A percentile compares a stretch with the other conserved stretches of the same genome.
These are phyloP conservation scores for Leucoma salicis DNA, from an alignment of 2,888 invertebrate species.

Conservation along the genomic window DNA sequence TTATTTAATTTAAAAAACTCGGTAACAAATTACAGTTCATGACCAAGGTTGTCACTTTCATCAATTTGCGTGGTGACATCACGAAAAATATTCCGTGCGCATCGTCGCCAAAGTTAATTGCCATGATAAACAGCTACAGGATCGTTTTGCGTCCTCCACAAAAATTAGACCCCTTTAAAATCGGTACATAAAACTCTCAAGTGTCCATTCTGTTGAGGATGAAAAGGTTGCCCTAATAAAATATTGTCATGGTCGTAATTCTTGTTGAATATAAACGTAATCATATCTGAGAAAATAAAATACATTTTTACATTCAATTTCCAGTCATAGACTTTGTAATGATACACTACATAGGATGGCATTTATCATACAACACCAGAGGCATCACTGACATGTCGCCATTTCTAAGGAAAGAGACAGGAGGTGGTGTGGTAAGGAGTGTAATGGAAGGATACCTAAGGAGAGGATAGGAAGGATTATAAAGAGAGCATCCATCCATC, in stretches of 20 bases:
- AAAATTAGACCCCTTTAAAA: conserved; percentile 23
- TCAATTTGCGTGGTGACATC: conserved; percentile 28
- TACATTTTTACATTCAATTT: not conserved
- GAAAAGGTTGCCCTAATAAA: conserved; percentile 5
- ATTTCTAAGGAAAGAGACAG: too few relatives aligned
- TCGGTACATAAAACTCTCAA: conserved; percentile 20
- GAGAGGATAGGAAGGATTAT: too few relatives aligned
- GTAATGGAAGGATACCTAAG: too few relatives aligned
- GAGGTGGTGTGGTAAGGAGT: too few relatives aligned
- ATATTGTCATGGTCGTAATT: not conserved
- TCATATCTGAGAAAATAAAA: not conserved
- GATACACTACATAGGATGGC: too few relatives aligned
- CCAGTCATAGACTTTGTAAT: too few relatives aligned
- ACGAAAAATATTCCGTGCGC: conserved; percentile 42
- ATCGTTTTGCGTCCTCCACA: conserved; percentile 40
- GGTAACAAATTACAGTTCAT: conserved; percentile 12
- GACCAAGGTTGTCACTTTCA: conserved; percentile 16
- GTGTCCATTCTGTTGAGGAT: conserved; percentile 5
- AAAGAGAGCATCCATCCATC: too few relatives aligned
- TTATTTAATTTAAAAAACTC: conserved; percentile 19
- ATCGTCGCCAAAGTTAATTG: conserved; percentile 50
- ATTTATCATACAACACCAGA: too few relatives aligned
- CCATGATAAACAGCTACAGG: conserved; percentile 51
- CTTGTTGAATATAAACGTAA: conserved; percentile 1
- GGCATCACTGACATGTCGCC: too few relatives aligned